Conservation (phyloP, 2,797 vertebrate genomes). For the Oophaga sylvatica region DNA sequence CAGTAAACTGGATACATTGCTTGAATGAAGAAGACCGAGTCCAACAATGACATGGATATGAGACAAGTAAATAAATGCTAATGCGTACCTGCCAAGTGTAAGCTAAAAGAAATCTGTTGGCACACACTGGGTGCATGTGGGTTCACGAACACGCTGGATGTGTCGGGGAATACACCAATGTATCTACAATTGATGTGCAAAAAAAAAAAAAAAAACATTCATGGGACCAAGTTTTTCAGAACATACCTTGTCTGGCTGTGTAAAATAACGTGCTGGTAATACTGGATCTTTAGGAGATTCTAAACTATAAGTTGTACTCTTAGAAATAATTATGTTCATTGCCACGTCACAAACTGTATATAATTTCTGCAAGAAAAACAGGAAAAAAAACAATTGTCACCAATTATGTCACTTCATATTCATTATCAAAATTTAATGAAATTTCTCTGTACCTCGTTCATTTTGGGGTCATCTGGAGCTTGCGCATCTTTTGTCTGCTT, state of each 20-base stretch:
- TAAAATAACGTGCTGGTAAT: conserved; percentile 92
- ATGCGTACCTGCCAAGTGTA: too few relatives aligned
- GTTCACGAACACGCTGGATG: too few relatives aligned
- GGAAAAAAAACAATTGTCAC: background rate
- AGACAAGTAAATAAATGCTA: too few relatives aligned
- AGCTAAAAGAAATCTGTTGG: too few relatives aligned
- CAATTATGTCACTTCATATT: background rate
- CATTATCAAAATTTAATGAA: background rate
- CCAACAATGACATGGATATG: too few relatives aligned
- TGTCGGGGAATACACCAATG: too few relatives aligned
- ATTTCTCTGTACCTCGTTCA: conserved; percentile 85
- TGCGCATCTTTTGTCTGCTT: conserved; percentile 98
- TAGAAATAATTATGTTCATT: conserved; percentile 98
- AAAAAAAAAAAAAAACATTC: too few relatives aligned
- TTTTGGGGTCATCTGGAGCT: conserved; percentile 88
- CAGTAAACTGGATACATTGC: too few relatives aligned
- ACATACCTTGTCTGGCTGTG: conserved; percentile 95
- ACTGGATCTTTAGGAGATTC: conserved; percentile 99
- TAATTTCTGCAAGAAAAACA: conserved; percentile 82
- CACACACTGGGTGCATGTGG: too few relatives aligned
- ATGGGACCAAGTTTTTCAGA: background rate
- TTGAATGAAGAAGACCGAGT: too few relatives aligned
- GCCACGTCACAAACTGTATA: conserved; percentile 98
- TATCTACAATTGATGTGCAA: too few relatives aligned
- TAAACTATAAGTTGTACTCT: conserved; percentile 98